phyloP scores from a whole-genome alignment of 53 echinoderm and acorn worm genomes.

The Mesocentrotus franciscanus region DNA sequence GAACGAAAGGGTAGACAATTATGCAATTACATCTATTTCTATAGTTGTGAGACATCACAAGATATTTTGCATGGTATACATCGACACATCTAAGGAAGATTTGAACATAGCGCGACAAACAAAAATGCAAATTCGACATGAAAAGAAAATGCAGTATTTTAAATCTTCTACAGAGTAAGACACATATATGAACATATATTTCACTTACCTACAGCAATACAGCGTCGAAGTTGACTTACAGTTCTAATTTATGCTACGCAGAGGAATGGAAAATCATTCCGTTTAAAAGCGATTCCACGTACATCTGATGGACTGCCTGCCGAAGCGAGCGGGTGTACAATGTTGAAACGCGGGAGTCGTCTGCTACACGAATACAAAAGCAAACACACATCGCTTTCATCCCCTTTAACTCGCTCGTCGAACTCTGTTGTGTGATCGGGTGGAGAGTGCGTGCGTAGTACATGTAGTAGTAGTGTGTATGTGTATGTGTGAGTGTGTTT shows the following conservation, averaged over 20 bases:
- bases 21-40: not conserved
- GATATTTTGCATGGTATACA: not conserved
- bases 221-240: not conserved
- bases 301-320: not conserved
- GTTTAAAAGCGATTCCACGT: not conserved
- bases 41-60: not conserved
- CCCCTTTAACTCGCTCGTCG: not conserved
- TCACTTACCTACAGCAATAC: not conserved
- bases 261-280: not conserved
- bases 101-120: not conserved
- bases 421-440: not conserved
- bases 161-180: not conserved
- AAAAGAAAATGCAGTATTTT: not conserved
- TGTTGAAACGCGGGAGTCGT: not conserved
- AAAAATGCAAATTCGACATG: not conserved
- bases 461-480: not conserved
- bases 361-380: slow-evolving; percentile 13
- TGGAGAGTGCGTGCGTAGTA: not conserved
- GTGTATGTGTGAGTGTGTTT: not conserved
- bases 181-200: not conserved
- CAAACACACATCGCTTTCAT: not conserved
- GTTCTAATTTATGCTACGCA: not conserved
- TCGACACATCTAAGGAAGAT: not conserved
- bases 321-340: not conserved
- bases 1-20: not conserved